Conservation (phyloP, 2,797 vertebrate genomes). For the Pterois miles region DNA sequence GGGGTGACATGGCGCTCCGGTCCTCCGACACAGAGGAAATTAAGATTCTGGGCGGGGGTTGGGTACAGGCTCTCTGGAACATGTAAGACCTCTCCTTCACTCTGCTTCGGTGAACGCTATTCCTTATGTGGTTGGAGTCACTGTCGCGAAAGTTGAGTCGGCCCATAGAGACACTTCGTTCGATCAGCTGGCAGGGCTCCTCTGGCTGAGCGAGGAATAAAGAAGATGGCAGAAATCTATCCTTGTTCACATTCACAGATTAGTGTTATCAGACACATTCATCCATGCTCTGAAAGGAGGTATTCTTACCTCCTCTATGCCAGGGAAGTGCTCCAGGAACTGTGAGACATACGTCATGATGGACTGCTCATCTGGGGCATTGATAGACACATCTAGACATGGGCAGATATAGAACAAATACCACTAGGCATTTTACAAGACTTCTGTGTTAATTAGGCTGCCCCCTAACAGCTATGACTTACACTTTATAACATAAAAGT, state of each 20-base stretch:
- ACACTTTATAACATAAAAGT: neutral
- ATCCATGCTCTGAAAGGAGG: neutral
- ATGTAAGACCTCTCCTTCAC: constrained; percentile 80
- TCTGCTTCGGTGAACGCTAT: constrained; percentile 79
- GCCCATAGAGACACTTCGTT: constrained; percentile 84
- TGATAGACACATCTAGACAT: constrained; percentile 89
- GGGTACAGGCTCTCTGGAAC: constrained; percentile 81
- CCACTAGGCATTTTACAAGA: neutral
- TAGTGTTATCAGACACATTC: neutral
- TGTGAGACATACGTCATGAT: constrained; percentile 96
- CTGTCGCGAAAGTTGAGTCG: constrained; percentile 82
- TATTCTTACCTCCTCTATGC: constrained; percentile 88
- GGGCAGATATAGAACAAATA: constrained; percentile 21
- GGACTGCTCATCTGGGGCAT: constrained; percentile 92
- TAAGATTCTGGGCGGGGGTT: constrained; percentile 86
- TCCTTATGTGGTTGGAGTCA: constrained; percentile 77
- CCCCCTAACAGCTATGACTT: neutral
- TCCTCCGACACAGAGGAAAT: constrained; percentile 81
- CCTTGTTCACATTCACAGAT: neutral
- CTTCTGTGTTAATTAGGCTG: neutral
- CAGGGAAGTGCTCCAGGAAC: constrained; percentile 96
- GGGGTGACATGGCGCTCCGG: constrained; percentile 31
- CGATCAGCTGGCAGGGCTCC: constrained; percentile 83
- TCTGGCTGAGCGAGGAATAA: constrained; percentile 59
- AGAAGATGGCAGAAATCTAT: neutral